A percentile compares a stretch with the other conserved stretches of the same genome.
Conservation (phyloP, 2,888 invertebrate species). For the Trachelus stipa region DNA sequence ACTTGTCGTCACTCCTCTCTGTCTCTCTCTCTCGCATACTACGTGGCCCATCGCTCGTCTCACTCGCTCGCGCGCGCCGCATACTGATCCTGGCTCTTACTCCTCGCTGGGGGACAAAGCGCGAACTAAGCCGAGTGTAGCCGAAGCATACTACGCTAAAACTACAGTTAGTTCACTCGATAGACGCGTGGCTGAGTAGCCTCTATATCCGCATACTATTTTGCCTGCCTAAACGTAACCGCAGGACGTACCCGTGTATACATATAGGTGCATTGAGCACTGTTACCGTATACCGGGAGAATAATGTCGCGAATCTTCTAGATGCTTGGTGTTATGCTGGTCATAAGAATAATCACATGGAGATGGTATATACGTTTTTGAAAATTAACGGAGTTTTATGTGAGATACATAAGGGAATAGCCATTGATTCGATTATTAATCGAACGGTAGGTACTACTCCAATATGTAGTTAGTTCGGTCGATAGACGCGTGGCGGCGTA, state of each 20-base stretch:
- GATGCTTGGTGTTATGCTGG: background rate
- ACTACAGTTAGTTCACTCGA: slow-evolving; percentile 48
- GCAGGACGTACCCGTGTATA: background rate
- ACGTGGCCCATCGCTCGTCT: background rate
- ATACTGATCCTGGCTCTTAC: slow-evolving; percentile 13
- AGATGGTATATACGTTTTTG: background rate
- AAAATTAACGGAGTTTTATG: background rate
- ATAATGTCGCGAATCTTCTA: background rate
- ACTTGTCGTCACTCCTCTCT: slow-evolving; percentile 10
- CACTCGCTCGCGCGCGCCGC: slow-evolving; percentile 9
- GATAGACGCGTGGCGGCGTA: background rate
- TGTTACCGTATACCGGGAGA: background rate
- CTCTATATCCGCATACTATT: background rate
- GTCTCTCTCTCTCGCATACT: background rate
- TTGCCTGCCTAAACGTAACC: background rate
- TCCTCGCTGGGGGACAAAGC: slow-evolving; percentile 17
- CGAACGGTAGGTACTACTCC: background rate
- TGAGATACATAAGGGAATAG: background rate
- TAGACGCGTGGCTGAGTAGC: slow-evolving; percentile 28
- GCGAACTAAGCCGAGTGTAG: slow-evolving; percentile 15
- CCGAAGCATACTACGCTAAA: slow-evolving; percentile 29
- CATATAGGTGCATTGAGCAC: background rate
- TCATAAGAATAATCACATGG: background rate
- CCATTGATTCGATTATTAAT: background rate
- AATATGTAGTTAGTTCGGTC: background rate